Conservation (phyloP, 2,797 vertebrate species). For the Enteromius afrohamiltoni region DNA sequence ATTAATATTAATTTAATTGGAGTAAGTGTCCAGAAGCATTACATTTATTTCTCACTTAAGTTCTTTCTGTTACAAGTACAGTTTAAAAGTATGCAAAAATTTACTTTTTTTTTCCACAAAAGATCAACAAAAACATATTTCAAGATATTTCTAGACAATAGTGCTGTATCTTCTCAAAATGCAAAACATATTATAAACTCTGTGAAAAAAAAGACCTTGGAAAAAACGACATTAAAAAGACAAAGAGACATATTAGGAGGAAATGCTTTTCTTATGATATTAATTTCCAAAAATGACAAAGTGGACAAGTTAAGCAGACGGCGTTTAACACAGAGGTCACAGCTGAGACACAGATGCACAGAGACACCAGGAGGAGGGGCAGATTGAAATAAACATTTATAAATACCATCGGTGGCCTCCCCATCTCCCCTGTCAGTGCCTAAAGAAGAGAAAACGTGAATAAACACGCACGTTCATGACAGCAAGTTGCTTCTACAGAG, state of each 20-base stretch:
- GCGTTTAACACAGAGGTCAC: constrained; percentile 23
- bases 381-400: constrained; percentile 67
- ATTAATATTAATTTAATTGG: neutral
- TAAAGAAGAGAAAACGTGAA: constrained; percentile 73
- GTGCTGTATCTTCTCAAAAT: neutral
- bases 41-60: neutral
- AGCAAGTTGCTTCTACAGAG: neutral
- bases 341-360: constrained; percentile 31
- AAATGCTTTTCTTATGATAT: neutral
- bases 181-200: neutral
- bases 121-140: neutral
- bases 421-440: constrained; percentile 72
- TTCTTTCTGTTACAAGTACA: neutral
- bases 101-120: neutral
- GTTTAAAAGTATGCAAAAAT: neutral
- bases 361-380: constrained; percentile 40
- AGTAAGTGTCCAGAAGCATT: neutral
- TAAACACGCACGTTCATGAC: constrained; percentile 50
- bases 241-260: constrained; percentile 13
- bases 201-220: neutral
- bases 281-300: neutral
- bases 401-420: constrained; percentile 77
- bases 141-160: neutral
- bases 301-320: constrained; percentile 10
- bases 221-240: constrained; percentile 11